phyloP scores from a whole-genome alignment of 2,888 invertebrate species.

The Diaperis boleti region DNA sequence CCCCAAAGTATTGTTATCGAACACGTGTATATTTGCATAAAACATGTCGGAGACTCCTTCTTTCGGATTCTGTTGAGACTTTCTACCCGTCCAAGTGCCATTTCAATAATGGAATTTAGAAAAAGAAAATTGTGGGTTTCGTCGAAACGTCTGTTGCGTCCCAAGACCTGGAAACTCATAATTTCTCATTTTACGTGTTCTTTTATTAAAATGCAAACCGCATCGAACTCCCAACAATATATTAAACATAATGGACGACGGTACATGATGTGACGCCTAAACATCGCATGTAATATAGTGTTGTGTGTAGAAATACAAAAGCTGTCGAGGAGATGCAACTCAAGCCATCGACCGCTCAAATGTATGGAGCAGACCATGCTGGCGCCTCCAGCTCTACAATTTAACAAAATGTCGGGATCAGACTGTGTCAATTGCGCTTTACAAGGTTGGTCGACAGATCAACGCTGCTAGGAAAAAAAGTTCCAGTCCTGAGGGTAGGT shows the following conservation, averaged over 20 bases:
- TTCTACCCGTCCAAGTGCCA: not conserved
- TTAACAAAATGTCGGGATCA: slow-evolving; percentile 33
- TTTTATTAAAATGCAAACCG: slow-evolving; percentile 40
- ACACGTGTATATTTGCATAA: slow-evolving; percentile 53
- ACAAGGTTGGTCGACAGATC: slow-evolving; percentile 9
- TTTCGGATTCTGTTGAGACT: not conserved
- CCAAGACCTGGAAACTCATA: slow-evolving; percentile 33
- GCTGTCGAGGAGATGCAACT: slow-evolving; percentile 24
- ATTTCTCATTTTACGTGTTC: slow-evolving; percentile 35
- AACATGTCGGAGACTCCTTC: slow-evolving; percentile 38
- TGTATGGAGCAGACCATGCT: slow-evolving; percentile 32
- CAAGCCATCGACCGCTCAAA: slow-evolving; percentile 37
- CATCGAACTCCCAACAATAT: slow-evolving; percentile 38
- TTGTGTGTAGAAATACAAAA: slow-evolving; percentile 29
- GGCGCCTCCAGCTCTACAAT: slow-evolving; percentile 36
- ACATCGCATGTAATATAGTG: slow-evolving; percentile 28
- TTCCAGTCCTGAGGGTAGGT: slow-evolving; percentile 2
- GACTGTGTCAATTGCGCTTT: slow-evolving; percentile 27
- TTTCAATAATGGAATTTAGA: not conserved
- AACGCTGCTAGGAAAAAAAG: not conserved
- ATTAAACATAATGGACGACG: slow-evolving; percentile 37
- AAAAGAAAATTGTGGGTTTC: not conserved
- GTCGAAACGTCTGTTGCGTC: no score
- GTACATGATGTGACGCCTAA: slow-evolving; percentile 39
- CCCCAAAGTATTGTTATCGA: slow-evolving; percentile 52